Conservation (phyloP, 2,797 vertebrate species). For the Oceanodroma leucorhoa region DNA sequence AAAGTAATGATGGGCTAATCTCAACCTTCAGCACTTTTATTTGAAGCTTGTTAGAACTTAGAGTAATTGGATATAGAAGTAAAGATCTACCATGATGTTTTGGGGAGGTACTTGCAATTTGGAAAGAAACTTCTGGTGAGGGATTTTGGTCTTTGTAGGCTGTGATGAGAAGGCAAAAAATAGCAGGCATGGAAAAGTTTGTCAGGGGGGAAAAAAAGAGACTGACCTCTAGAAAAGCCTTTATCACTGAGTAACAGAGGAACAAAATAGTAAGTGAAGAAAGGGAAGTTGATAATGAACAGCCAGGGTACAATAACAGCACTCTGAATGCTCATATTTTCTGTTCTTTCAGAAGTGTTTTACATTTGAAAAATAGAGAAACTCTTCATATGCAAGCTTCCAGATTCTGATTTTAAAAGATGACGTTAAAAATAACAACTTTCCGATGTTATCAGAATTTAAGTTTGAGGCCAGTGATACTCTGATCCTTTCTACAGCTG, state of each 20-base stretch:
- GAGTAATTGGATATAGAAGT: background rate
- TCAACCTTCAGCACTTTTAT: background rate
- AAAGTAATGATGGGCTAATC: background rate
- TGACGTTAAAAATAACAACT: background rate
- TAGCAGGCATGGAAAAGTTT: background rate
- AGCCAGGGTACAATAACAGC: background rate
- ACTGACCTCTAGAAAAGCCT: background rate
- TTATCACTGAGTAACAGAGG: background rate
- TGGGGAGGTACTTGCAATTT: background rate
- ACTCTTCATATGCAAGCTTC: background rate
- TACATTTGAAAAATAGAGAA: background rate
- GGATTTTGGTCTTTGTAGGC: background rate
- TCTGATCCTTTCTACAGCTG: background rate
- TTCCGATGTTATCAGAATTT: background rate
- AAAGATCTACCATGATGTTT: background rate
- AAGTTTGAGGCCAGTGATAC: background rate
- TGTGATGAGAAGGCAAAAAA: background rate
- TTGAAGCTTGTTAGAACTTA: background rate
- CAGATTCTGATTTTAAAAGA: background rate
- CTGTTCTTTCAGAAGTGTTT: background rate
- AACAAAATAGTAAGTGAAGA: background rate
- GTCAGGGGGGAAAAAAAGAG: accelerated
- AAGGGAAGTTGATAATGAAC: background rate
- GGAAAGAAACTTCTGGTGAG: background rate
- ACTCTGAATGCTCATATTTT: background rate